phyloP scores from a whole-genome alignment of 92 coral and sea anemone species.

The Phenganax subtilis region DNA sequence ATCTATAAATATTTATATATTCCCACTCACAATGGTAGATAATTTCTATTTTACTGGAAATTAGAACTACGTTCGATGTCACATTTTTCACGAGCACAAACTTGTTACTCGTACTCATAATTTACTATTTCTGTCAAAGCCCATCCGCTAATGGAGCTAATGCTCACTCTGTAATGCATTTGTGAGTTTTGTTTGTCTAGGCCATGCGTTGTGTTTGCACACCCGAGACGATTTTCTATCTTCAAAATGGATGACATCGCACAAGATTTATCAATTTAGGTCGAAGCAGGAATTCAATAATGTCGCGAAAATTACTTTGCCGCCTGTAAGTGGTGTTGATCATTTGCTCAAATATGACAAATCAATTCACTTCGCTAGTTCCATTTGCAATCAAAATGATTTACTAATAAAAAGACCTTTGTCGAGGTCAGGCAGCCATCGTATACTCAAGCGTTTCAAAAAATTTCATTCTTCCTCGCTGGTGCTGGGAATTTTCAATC shows the following conservation, averaged over 20 bases:
- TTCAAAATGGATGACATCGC: not conserved
- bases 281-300: conserved; percentile 6
- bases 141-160: not conserved
- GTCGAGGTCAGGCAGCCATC: too few relatives aligned
- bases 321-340: not conserved
- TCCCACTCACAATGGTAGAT: too few relatives aligned
- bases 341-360: not conserved
- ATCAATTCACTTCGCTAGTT: not conserved
- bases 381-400: not conserved
- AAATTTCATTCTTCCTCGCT: too few relatives aligned
- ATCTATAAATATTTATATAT: not conserved
- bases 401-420: not conserved
- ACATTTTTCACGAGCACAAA: too few relatives aligned
- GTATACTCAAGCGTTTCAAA: too few relatives aligned
- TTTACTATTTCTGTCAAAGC: too few relatives aligned
- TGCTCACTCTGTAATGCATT: conserved; percentile 1
- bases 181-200: conserved; percentile 21
- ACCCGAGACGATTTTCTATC: conserved; percentile 19
- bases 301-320: not conserved
- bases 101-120: too few relatives aligned
- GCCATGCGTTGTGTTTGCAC: conserved; percentile 7
- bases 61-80: too few relatives aligned
- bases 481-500: not conserved
- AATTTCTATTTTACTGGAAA: too few relatives aligned
- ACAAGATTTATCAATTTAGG: not conserved